Base-by-base conservation (phyloP, 2,888 invertebrate genomes). In the Drosophila pegasa region DNA sequence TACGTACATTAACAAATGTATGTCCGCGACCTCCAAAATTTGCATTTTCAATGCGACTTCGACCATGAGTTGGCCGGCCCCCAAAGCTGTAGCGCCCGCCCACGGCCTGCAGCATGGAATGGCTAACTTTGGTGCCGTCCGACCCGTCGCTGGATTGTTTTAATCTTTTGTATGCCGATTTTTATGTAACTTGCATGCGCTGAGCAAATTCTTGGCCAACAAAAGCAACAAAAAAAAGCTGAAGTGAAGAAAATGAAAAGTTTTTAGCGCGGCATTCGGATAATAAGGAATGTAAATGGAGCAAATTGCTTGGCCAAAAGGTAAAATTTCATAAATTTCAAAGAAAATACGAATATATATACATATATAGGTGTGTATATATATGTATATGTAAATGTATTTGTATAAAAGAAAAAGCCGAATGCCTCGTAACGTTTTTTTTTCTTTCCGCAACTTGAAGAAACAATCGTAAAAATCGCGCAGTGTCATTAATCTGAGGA, bases 261-360 rank as follows among this genome's bases (percentile, higher is more conserved):
- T 71, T 77, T 76, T 67, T 57, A 79, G 75, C 76, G 79, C 63
- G 43, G 65, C 69, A 62, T 71, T 80, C 58, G 74, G 88, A 86
- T 85, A 85, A 85, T 88, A 88, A 85, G 88, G 88, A 88, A 85
- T 85, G 87, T 86, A 87, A 88, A 88, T 86, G 88, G 75, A 80
- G 80, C 85, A 88, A 88, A 85, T 85, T 84, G 84, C 76, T 88
- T 67, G 76, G 83, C 74, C 86, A 83, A 85, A 86, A 85, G 85
- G 88, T 85, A 73, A 88, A 88, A 88, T 88, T 85, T 78, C 88
- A 85, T 86, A 88, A 88, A 79, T 88, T 83, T 78, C 50, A 54
- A 57, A 57, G 14, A 40, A 54, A 35, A 29, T 25, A 33, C 16
- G 41, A 45, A 12, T 31, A 25, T 7, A 35, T n/a, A 20, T 7